A percentile compares a stretch with the other conserved stretches of the same genome.
Evolutionary conservation across 2,888 invertebrate species (phyloP).

Genomic region (Choreutis nemorana): DNA sequence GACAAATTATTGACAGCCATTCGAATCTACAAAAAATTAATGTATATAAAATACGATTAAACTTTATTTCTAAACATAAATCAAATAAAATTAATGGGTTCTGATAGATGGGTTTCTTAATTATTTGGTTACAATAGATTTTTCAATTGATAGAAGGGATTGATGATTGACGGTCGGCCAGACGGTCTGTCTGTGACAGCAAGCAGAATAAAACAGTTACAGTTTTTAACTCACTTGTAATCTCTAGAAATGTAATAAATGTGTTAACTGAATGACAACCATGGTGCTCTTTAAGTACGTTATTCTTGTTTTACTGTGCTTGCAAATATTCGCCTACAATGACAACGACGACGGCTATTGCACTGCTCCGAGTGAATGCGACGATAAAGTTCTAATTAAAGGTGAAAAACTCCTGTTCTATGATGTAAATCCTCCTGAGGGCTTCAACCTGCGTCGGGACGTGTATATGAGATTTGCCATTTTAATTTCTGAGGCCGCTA

Average conservation of each 20-base stretch:
- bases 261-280: not conserved
- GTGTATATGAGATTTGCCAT: constrained; percentile 94
- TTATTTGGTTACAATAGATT: no score
- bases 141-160: no score
- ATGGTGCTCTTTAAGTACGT: not conserved
- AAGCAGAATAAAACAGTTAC: no score
- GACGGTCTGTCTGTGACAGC: no score
- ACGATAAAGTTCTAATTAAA: no score
- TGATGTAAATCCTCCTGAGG: constrained; percentile 94
- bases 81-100: no score
- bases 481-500: constrained; percentile 74
- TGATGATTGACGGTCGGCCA: not conserved
- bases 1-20: no score
- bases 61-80: no score
- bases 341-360: constrained; percentile 4
- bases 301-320: no score
- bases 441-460: constrained; percentile 95
- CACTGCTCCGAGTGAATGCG: constrained; percentile 4
- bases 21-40: no score
- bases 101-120: no score
- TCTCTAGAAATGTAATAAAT: not conserved
- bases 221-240: not conserved
- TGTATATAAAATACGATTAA: no score
- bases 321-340: constrained; percentile 6
- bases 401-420: constrained; percentile 85